These are phyloP conservation scores for Bergia sp. DNA, from an alignment of 92 coral and sea anemone genomes.

Conservation along the genomic window DNA sequence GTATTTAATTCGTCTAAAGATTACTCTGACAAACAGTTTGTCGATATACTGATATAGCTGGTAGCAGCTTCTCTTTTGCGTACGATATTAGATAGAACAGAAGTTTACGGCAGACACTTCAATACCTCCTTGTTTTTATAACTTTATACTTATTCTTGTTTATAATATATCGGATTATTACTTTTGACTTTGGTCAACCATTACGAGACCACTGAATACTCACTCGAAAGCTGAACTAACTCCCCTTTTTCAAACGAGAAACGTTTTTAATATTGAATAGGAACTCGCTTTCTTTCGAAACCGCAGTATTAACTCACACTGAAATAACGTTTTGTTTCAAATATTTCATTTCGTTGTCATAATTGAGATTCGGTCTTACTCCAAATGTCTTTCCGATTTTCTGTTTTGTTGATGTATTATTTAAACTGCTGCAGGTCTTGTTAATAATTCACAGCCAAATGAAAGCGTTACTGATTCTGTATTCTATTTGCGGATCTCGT, in stretches of 20 bases:
- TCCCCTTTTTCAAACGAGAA: neutral
- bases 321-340: neutral
- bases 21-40: too few species aligned
- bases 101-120: neutral
- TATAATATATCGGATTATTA: neutral
- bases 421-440: slow-evolving; percentile 31
- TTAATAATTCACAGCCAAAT: slow-evolving; percentile 28
- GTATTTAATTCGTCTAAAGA: too few species aligned
- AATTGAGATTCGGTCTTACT: neutral
- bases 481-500: slow-evolving; percentile 7
- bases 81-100: neutral
- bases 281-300: neutral
- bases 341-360: neutral
- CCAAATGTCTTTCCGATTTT: neutral
- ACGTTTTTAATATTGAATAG: neutral
- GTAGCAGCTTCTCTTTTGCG: neutral
- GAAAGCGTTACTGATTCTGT: neutral
- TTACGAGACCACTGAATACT: neutral
- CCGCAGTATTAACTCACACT: neutral
- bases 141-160: neutral
- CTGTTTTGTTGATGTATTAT: slow-evolving; percentile 22
- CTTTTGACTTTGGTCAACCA: neutral
- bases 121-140: neutral
- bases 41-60: too few species aligned
- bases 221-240: neutral